A percentile compares a stretch with the other conserved stretches of the same genome.
These are phyloP conservation scores for Hydrotaea diabolus DNA, from an alignment of 2,888 invertebrate genomes.

Conservation along the genomic window DNA sequence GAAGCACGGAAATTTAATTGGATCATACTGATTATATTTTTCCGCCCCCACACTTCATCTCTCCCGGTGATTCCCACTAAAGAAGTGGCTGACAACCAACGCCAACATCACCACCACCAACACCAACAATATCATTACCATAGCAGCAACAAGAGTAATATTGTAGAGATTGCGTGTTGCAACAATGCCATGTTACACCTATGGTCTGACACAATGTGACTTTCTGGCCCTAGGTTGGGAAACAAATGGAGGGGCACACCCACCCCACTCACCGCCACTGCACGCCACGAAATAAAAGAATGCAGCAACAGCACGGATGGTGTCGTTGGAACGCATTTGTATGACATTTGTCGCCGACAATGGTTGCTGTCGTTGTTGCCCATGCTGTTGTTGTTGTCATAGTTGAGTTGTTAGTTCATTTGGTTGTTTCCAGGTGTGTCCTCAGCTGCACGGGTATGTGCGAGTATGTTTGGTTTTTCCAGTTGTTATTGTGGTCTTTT, in stretches of 20 bases:
- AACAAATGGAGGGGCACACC: background rate
- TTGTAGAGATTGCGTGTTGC: constrained; percentile 8
- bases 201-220: background rate
- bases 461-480: background rate
- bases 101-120: background rate
- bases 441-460: background rate
- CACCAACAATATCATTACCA: background rate
- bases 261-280: background rate
- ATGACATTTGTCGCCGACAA: background rate
- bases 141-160: constrained; percentile 2
- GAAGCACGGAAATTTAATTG: no score
- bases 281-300: background rate
- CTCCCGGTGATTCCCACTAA: background rate
- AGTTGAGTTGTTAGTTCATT: background rate
- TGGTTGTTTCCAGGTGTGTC: background rate
- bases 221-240: constrained; percentile 16
- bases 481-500: background rate
- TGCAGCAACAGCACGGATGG: background rate
- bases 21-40: no score
- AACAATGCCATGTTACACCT: background rate
- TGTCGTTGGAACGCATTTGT: constrained; percentile 13
- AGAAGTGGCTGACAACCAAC: background rate
- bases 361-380: background rate
- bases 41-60: background rate
- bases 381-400: background rate